Evolutionary conservation across 2,888 invertebrate species (phyloP).

Genomic region (Lasiommata megera): DNA sequence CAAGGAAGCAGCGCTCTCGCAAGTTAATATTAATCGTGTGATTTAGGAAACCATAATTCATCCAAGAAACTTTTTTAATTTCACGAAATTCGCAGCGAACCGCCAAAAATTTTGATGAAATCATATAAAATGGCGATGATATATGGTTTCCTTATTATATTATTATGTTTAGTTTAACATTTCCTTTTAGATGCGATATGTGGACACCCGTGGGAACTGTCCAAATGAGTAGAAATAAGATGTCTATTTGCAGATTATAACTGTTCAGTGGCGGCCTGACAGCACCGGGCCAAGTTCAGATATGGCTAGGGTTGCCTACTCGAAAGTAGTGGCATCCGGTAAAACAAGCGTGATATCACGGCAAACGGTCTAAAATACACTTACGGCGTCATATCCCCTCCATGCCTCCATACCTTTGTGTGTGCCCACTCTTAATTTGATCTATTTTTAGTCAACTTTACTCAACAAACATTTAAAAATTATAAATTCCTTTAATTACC

Average conservation of each 20-base stretch:
- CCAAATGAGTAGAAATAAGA: slow-evolving; percentile 2
- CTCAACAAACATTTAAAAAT: too few species aligned
- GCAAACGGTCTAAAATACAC: too few species aligned
- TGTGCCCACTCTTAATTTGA: too few species aligned
- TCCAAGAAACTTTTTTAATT: background rate
- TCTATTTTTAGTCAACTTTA: too few species aligned
- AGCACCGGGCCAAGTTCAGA: background rate
- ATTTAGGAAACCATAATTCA: background rate
- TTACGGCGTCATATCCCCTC: too few species aligned
- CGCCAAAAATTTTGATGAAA: background rate
- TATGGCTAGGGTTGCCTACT: background rate
- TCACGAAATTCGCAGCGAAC: background rate
- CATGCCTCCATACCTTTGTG: too few species aligned
- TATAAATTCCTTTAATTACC: too few species aligned
- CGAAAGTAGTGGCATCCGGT: too few species aligned
- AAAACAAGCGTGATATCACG: too few species aligned
- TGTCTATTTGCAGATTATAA: background rate
- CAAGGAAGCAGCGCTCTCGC: background rate
- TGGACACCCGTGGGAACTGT: slow-evolving; percentile 1
- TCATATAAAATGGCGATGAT: background rate
- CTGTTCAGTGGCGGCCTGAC: slow-evolving; percentile 4
- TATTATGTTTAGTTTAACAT: background rate
- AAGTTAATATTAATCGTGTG: background rate
- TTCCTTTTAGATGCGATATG: background rate
- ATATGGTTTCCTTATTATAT: background rate